Conservation (phyloP, 2,888 invertebrate species). For the Nycteola revayana region DNA sequence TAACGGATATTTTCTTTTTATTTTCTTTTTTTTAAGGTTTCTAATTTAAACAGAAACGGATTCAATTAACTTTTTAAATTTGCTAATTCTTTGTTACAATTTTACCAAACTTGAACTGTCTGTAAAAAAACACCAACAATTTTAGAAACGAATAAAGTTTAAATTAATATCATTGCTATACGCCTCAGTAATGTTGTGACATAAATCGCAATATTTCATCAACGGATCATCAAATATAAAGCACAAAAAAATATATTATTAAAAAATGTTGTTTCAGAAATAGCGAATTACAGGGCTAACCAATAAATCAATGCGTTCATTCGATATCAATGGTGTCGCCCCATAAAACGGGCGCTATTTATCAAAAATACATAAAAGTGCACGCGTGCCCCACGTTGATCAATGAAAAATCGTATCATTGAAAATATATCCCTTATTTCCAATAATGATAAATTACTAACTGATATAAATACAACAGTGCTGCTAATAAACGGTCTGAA, state of each 20-base stretch:
- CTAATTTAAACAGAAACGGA: too few species aligned
- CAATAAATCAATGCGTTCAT: slow-evolving; percentile 68
- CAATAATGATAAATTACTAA: slow-evolving; percentile 62
- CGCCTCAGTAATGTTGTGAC: slow-evolving; percentile 17
- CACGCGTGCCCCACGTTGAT: slow-evolving; percentile 63
- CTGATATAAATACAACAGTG: slow-evolving; percentile 39
- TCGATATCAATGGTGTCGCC: slow-evolving; percentile 63
- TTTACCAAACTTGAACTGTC: too few species aligned
- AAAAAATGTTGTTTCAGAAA: slow-evolving; percentile 52
- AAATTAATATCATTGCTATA: slow-evolving; percentile 20
- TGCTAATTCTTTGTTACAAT: too few species aligned
- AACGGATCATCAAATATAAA: slow-evolving; percentile 47
- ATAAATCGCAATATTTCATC: slow-evolving; percentile 43
- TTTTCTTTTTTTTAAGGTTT: slow-evolving; percentile 2
- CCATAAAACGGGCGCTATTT: slow-evolving; percentile 65
- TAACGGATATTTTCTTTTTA: slow-evolving; percentile 6
- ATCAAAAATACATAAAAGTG: slow-evolving; percentile 64
- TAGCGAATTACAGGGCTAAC: slow-evolving; percentile 56
- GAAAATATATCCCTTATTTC: slow-evolving; percentile 63
- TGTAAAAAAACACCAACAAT: too few species aligned
- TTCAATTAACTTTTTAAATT: too few species aligned
- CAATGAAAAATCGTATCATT: slow-evolving; percentile 64
- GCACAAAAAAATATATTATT: slow-evolving; percentile 40
- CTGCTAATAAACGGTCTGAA: slow-evolving; percentile 35
- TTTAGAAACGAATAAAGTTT: too few species aligned